phyloP scores from a whole-genome alignment of 2,888 invertebrate species.

The Watsonalla cultraria region DNA sequence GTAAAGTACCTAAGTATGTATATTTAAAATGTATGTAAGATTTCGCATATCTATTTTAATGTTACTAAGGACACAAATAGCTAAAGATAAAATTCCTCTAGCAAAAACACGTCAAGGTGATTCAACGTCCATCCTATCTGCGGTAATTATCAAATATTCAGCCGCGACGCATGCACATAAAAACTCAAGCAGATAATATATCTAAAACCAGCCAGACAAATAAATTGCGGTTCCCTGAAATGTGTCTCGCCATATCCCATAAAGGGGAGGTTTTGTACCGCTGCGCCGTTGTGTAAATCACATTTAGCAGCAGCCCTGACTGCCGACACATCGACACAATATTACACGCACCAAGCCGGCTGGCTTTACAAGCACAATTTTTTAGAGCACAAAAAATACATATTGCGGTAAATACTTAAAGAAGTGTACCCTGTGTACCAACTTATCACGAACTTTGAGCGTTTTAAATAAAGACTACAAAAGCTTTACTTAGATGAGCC shows the following conservation, averaged over 20 bases:
- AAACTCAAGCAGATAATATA: slow-evolving; percentile 30
- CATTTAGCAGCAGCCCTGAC: slow-evolving; percentile 35
- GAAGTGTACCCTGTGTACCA: too few relatives aligned
- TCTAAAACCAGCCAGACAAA: slow-evolving; percentile 53
- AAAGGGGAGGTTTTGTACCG: slow-evolving; percentile 39
- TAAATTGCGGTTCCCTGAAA: slow-evolving; percentile 57
- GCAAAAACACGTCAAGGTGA: background rate
- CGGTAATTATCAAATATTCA: slow-evolving; percentile 1
- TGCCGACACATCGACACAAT: slow-evolving; percentile 10
- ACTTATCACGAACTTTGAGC: too few relatives aligned
- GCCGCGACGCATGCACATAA: slow-evolving; percentile 6
- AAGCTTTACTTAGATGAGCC: too few relatives aligned
- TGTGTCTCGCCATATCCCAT: slow-evolving; percentile 36
- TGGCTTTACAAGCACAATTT: background rate
- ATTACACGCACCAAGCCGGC: background rate
- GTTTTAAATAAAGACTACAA: too few relatives aligned
- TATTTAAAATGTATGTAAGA: background rate
- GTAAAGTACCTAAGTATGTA: too few relatives aligned
- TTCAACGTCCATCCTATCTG: background rate
- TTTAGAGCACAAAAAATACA: too few relatives aligned
- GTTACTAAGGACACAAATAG: background rate
- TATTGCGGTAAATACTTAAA: too few relatives aligned
- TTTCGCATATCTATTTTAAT: background rate
- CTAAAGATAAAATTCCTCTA: background rate
- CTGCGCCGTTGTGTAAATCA: slow-evolving; percentile 54